phyloP scores from a whole-genome alignment of 2,888 invertebrate species.

The Dryomyza anilis region DNA sequence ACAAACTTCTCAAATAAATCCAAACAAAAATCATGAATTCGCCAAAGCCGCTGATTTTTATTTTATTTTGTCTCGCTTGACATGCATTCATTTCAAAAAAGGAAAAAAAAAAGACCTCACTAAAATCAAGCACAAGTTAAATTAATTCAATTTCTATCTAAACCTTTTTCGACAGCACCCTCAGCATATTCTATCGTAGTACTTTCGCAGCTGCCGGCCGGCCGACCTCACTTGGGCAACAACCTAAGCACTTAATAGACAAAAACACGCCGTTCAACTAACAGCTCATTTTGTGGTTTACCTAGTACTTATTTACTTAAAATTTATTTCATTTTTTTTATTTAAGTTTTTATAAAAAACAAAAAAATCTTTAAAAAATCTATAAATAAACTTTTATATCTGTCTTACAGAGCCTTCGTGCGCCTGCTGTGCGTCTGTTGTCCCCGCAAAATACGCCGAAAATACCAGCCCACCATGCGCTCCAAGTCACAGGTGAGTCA shows the following conservation, averaged over 20 bases:
- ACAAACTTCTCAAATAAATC: no score
- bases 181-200: not conserved
- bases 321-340: no score
- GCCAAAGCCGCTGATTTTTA: no score
- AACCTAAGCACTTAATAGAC: not conserved
- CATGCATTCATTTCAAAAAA: no score
- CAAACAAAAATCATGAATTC: no score
- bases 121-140: no score
- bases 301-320: no score
- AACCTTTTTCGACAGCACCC: not conserved
- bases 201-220: not conserved
- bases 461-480: slow-evolving; percentile 83
- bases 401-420: slow-evolving; percentile 83
- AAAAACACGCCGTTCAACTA: not conserved
- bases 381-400: slow-evolving; percentile 42
- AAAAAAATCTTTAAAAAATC: not conserved
- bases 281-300: slow-evolving; percentile 19
- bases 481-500: slow-evolving; percentile 84
- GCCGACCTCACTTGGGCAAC: not conserved
- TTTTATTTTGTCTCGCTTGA: no score
- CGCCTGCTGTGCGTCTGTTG: slow-evolving; percentile 90
- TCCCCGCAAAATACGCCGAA: slow-evolving; percentile 78
- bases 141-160: not conserved
- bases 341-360: no score
- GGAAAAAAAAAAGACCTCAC: no score